Conservation (phyloP, 1,140 invertebrate species). For the Drosophila truncata region DNA sequence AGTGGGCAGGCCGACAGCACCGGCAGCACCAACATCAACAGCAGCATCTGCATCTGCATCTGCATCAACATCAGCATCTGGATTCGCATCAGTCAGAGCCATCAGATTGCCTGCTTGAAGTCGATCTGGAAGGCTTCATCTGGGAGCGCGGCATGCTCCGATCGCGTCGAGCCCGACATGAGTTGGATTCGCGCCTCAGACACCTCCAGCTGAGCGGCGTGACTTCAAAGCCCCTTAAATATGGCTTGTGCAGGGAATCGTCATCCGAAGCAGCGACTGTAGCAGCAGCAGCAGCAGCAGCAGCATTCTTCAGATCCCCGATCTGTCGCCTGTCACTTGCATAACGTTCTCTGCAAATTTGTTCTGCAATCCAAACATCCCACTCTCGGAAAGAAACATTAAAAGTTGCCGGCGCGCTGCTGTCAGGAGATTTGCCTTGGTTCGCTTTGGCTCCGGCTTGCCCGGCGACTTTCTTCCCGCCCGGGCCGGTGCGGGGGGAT, state of each 20-base stretch:
- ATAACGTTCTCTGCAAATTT: slow-evolving; percentile 75
- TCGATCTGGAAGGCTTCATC: slow-evolving; percentile 47
- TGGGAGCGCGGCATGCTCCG: slow-evolving; percentile 33
- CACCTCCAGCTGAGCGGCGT: slow-evolving; percentile 52
- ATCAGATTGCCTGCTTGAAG: slow-evolving; percentile 32
- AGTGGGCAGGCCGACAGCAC: slow-evolving; percentile 8
- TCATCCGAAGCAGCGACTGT: slow-evolving; percentile 16
- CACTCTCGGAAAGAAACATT: slow-evolving; percentile 73
- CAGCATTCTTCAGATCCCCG: slow-evolving; percentile 40
- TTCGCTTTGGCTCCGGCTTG: slow-evolving; percentile 18
- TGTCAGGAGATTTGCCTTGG: slow-evolving; percentile 73
- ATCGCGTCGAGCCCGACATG: slow-evolving; percentile 51
- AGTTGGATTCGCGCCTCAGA: slow-evolving; percentile 50
- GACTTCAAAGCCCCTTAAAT: slow-evolving; percentile 75
- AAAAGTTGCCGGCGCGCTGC: slow-evolving; percentile 74
- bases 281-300: slow-evolving; percentile 2
- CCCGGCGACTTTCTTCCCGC: slow-evolving; percentile 45
- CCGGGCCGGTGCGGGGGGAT: slow-evolving; percentile 24
- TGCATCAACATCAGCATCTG: slow-evolving; percentile 14
- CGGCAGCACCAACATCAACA: background rate
- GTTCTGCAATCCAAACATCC: slow-evolving; percentile 80
- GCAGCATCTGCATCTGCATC: background rate
- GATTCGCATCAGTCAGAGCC: slow-evolving; percentile 36
- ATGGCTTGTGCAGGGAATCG: slow-evolving; percentile 61
- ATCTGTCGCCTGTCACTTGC: slow-evolving; percentile 55